Conservation (phyloP, 2,888 invertebrate species). For the Conistra vaccinii region DNA sequence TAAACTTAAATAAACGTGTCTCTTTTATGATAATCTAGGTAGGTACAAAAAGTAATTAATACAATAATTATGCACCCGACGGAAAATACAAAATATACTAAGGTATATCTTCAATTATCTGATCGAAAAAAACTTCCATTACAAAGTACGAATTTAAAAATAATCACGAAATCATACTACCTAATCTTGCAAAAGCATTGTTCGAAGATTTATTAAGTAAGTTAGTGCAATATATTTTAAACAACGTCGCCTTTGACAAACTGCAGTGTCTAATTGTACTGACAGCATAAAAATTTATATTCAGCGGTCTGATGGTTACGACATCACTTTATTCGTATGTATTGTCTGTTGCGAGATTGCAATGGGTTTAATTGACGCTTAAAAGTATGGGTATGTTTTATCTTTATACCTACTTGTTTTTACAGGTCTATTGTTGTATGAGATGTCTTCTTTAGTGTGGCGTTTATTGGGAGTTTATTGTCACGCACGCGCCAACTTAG, state of each 20-base stretch:
- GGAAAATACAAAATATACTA: slow-evolving; percentile 31
- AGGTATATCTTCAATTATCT: slow-evolving; percentile 13
- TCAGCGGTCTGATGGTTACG: slow-evolving; percentile 51
- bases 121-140: slow-evolving; percentile 10
- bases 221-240: slow-evolving; percentile 56
- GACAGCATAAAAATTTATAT: slow-evolving; percentile 62
- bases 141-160: slow-evolving; percentile 22
- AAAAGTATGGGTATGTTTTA: slow-evolving; percentile 17
- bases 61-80: slow-evolving; percentile 14
- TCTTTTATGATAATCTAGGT: neutral
- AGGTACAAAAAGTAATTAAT: neutral
- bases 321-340: slow-evolving; percentile 55
- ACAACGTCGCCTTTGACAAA: slow-evolving; percentile 54
- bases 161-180: slow-evolving; percentile 32
- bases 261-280: slow-evolving; percentile 60
- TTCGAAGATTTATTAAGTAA: slow-evolving; percentile 53
- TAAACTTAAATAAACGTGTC: neutral
- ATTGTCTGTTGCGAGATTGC: slow-evolving; percentile 55
- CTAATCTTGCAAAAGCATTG: slow-evolving; percentile 52
- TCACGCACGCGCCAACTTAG: neutral
- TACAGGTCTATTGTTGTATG: neutral
- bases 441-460: slow-evolving; percentile 3
- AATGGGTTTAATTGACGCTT: slow-evolving; percentile 47
- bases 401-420: neutral
- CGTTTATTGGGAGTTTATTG: slow-evolving; percentile 3